These are phyloP conservation scores for Caprella mutica DNA, from an alignment of 2,888 invertebrate genomes.

Conservation along the genomic window DNA sequence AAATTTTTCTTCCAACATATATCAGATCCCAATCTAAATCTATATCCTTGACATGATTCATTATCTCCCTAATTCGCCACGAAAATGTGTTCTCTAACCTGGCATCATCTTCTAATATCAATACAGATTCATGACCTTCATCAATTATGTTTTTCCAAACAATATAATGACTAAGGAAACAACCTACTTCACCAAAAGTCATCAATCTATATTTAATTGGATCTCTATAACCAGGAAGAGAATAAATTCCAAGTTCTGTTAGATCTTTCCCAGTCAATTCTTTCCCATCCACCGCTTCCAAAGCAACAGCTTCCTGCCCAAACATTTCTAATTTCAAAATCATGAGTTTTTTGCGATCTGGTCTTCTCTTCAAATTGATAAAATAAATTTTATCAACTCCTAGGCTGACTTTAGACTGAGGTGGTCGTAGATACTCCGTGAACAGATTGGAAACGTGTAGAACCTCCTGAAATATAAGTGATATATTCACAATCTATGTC, in stretches of 20 bases:
- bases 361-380: conserved; percentile 78
- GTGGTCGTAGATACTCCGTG: conserved; percentile 33
- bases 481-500: too few species aligned
- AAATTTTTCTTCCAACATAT: conserved; percentile 93
- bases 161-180: conserved; percentile 87
- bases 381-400: conserved; percentile 72
- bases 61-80: conserved; percentile 50
- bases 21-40: conserved; percentile 73
- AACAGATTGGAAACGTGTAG: conserved; percentile 38
- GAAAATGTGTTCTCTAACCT: conserved; percentile 79
- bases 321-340: conserved; percentile 61
- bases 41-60: conserved; percentile 52
- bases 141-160: conserved; percentile 66
- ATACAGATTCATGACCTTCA: conserved; percentile 39
- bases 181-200: conserved; percentile 95
- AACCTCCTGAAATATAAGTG: too few species aligned
- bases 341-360: conserved; percentile 71
- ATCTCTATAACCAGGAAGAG: conserved; percentile 73
- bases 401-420: conserved; percentile 50
- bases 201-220: conserved; percentile 85
- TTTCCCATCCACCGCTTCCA: conserved; percentile 82
- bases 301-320: conserved; percentile 60
- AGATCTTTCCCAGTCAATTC: conserved; percentile 57
- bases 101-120: conserved; percentile 90
- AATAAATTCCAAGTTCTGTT: conserved; percentile 52